Evolutionary conservation across 2,113 vertebrate species (phyloP), one percentile per base, ranked within the genome.

Genomic region (Genyomyrus donnyi): DNA sequence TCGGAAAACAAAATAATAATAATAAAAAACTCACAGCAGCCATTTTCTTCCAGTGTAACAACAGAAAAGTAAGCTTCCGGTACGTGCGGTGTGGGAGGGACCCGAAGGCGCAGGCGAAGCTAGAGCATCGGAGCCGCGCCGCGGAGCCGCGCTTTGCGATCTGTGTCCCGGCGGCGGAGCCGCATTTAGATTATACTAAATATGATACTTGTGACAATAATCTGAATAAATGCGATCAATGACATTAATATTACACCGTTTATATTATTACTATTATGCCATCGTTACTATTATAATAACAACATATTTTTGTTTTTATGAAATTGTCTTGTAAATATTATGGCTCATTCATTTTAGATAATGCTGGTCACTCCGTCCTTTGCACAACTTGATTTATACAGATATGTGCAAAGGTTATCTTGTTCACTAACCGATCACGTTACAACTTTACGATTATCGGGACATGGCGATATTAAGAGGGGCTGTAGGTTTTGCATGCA

Each of bases 11-110:
- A 52, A 52, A 80, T 80, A 80, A 80, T 80, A 80, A 80, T 80
- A 80, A 80, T 77, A 87, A 87, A 88, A 96, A 96, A 95, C 95
- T 96, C 94, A 93, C 93, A 92, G 95, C 95, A 95, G 96, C 96
- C 96, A 96, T 96, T 95, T 96, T 96, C 94, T 95, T 95, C 95
- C 95, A 96, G 96, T 96, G 95, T 95, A 94, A 96, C 96, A 96
- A 96, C 96, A 96, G 45, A 96, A 95, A 96, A 94, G 95, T 93
- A 92, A 93, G 95, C 95, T 96, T 96, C 96, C 96, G 95, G 94
- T 96, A 39, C 74, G 92, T 93, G 92, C 89, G n/a, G 46, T n/a
- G 91, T 83, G 85, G 91, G 88, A 92, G 94, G 94, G 56, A 92
- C 90, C 88, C 74, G 5, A 90, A 45, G 10, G 1, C 1, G 49